A percentile compares a stretch with the other conserved stretches of the same genome.
Conservation (phyloP, 23 tunicate genomes). For the Trididemnum nubilum region DNA sequence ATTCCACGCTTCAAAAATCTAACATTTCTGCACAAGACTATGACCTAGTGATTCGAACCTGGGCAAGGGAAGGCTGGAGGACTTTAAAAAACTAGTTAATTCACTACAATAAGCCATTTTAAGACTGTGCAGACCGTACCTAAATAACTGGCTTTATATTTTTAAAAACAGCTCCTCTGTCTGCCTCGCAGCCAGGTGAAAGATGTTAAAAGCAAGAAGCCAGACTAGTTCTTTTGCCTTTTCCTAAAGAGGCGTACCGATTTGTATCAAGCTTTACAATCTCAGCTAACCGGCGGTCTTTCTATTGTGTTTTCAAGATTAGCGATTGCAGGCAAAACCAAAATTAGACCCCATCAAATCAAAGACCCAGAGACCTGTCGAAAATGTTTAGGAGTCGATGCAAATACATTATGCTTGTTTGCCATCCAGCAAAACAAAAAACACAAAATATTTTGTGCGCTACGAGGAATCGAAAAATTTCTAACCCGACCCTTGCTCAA, state of each 20-base stretch:
- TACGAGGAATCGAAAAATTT: neutral
- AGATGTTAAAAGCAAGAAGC: neutral
- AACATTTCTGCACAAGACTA: no score
- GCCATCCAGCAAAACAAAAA: neutral
- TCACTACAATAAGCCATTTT: no score
- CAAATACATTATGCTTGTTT: neutral
- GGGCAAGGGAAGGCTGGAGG: no score
- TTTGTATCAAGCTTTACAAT: neutral
- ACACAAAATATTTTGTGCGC: neutral
- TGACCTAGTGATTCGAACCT: no score
- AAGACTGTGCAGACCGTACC: no score
- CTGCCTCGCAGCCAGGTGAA: neutral
- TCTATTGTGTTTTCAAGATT: neutral
- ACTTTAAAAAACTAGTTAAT: no score
- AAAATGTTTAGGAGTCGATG: neutral
- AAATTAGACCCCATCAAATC: neutral
- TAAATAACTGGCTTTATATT: no score
- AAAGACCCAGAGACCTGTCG: neutral
- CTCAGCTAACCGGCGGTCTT: neutral
- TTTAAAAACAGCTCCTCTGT: no score
- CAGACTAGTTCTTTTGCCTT: neutral
- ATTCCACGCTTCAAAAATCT: no score
- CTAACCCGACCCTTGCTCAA: conserved; percentile 6
- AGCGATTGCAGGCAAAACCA: neutral
- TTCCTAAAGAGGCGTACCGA: neutral